phyloP scores from a whole-genome alignment of 1,140 invertebrate species.

The Camponotus pennsylvanicus region DNA sequence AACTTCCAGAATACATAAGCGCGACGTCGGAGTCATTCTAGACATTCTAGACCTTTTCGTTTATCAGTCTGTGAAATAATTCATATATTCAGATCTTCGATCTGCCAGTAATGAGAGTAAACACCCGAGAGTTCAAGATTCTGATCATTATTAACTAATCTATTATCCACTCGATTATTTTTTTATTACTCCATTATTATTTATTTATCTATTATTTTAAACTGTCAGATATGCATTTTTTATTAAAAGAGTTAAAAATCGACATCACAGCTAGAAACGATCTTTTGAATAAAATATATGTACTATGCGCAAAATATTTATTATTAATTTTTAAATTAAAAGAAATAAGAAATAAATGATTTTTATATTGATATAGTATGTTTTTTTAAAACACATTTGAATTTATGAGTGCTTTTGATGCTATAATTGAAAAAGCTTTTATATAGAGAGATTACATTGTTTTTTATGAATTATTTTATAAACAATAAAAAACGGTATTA shows the following conservation, averaged over 20 bases:
- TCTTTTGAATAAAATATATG: conserved; percentile 17
- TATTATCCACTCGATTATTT: conserved; percentile 20
- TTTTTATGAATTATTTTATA: neutral
- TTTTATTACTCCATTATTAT: neutral
- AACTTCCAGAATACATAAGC: conserved; percentile 35
- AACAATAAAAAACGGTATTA: neutral
- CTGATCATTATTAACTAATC: conserved; percentile 6
- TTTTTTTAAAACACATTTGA: neutral
- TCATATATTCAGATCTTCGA: neutral
- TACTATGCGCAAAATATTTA: neutral
- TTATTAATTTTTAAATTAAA: neutral
- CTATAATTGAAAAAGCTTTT: neutral
- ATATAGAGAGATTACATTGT: neutral
- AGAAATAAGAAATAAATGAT: neutral
- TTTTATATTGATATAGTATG: neutral
- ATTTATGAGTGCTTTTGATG: neutral
- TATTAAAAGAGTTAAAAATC: neutral
- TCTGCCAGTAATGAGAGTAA: neutral
- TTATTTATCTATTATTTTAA: neutral
- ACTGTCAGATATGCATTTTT: conserved; percentile 16
- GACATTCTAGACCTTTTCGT: neutral
- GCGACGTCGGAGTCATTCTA: neutral
- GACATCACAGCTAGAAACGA: neutral
- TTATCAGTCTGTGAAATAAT: conserved; percentile 51
- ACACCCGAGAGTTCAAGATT: conserved; percentile 1